Evolutionary conservation across 1,140 invertebrate species (phyloP).

Genomic region (Bradysia coprophila): DNA sequence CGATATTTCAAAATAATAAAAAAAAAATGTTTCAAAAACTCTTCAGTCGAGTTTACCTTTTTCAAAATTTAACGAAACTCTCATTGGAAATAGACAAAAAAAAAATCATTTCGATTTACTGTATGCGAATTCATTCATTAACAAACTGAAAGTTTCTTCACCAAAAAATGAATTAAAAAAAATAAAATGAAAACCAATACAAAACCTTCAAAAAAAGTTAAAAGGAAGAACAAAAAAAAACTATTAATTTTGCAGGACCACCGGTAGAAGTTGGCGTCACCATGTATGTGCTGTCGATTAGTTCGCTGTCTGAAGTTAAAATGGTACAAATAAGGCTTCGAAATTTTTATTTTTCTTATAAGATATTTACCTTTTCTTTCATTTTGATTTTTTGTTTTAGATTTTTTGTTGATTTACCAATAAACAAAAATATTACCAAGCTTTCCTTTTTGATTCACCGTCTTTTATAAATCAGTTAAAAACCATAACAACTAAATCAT

Average conservation of each 20-base stretch:
- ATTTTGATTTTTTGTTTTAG: neutral
- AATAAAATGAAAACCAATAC: neutral
- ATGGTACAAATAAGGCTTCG: slow-evolving; percentile 55
- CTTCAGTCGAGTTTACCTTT: neutral
- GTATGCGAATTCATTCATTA: neutral
- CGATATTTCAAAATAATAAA: no score
- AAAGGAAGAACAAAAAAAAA: neutral
- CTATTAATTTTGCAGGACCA: slow-evolving; percentile 56
- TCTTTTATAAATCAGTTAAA: no score
- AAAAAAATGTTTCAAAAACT: no score
- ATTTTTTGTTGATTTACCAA: no score
- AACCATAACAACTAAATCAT: no score
- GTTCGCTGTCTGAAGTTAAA: slow-evolving; percentile 96
- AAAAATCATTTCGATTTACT: neutral
- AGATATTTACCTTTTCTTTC: slow-evolving; percentile 1
- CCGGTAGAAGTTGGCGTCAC: slow-evolving; percentile 93
- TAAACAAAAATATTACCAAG: no score
- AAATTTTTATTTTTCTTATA: neutral
- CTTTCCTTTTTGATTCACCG: neutral
- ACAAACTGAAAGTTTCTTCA: no score
- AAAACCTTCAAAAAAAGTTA: neutral
- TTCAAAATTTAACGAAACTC: neutral
- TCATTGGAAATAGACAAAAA: neutral
- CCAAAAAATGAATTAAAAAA: neutral
- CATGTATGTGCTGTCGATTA: slow-evolving; percentile 97